Conservation (phyloP, 2,113 vertebrate genomes). For the Anoplopoma fimbria region DNA sequence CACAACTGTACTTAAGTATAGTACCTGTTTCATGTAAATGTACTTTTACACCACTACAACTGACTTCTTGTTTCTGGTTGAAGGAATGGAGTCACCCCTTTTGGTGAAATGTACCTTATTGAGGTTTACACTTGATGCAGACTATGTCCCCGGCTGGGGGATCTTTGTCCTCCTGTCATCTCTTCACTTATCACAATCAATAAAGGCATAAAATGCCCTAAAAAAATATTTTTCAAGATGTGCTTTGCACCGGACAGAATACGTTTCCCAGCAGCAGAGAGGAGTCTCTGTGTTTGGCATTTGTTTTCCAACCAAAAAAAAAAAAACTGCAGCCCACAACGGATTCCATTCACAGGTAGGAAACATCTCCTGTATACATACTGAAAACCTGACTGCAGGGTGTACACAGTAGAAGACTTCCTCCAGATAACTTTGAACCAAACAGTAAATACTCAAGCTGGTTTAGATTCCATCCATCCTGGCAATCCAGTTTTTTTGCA, state of each 20-base stretch:
- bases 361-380: constrained; percentile 9
- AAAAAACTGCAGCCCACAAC: neutral
- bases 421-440: constrained; percentile 4
- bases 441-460: constrained; percentile 1
- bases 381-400: constrained; percentile 11
- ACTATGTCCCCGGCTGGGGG: too few species aligned
- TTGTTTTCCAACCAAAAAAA: neutral
- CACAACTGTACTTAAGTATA: neutral
- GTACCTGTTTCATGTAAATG: neutral
- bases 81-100: too few species aligned
- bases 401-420: constrained; percentile 1
- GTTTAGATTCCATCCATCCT: neutral
- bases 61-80: neutral
- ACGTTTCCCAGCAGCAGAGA: neutral
- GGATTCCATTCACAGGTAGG: neutral
- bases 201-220: neutral
- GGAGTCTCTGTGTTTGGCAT: neutral
- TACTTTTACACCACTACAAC: neutral
- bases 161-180: neutral
- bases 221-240: neutral
- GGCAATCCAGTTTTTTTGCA: constrained; percentile 20
- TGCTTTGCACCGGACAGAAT: neutral
- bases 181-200: neutral
- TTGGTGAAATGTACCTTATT: too few species aligned
- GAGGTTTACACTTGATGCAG: too few species aligned